Conservation (phyloP, 2,113 vertebrate genomes). For the Corythornis cristatus region DNA sequence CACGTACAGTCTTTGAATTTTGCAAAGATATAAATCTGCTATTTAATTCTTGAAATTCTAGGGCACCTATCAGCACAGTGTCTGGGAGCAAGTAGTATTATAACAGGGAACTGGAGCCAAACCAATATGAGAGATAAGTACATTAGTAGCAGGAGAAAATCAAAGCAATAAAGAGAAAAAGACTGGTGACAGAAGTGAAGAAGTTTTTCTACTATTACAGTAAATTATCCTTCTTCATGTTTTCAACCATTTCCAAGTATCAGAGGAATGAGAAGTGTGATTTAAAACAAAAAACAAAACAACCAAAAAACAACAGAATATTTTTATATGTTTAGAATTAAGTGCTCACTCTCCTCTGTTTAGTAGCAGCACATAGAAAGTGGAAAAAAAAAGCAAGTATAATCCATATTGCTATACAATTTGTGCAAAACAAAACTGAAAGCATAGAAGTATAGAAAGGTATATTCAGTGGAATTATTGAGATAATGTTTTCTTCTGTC, state of each 20-base stretch:
- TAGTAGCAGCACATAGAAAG: background rate
- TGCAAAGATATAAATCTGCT: background rate
- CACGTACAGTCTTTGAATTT: background rate
- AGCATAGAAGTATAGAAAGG: background rate
- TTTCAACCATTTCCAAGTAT: background rate
- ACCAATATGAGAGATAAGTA: background rate
- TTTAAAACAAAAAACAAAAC: background rate
- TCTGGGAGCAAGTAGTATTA: background rate
- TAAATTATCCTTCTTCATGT: background rate
- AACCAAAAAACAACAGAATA: background rate
- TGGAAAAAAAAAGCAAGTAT: background rate
- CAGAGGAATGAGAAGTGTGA: background rate
- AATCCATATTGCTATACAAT: background rate
- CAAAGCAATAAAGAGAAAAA: background rate
- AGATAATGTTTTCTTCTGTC: background rate
- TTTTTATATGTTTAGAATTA: background rate
- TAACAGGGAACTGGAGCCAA: background rate
- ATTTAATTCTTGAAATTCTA: background rate
- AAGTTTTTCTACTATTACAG: background rate
- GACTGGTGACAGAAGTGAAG: background rate
- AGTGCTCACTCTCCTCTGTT: background rate
- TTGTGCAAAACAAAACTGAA: background rate
- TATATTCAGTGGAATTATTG: background rate
- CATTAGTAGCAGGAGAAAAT: background rate
- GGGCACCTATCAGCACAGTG: background rate